Conservation (phyloP, 2,797 vertebrate species). For the Orestias chungarensis region DNA sequence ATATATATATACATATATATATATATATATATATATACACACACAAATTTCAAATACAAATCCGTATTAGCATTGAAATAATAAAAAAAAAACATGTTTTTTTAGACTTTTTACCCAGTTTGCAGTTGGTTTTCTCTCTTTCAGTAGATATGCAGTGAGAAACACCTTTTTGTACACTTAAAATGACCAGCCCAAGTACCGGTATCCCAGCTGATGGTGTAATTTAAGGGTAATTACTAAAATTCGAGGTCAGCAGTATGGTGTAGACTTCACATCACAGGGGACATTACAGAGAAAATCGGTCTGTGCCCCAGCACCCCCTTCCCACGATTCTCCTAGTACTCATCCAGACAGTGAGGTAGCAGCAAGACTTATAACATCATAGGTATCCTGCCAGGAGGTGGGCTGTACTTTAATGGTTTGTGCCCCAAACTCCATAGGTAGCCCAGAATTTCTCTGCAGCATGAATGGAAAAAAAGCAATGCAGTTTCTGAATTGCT, state of each 20-base stretch:
- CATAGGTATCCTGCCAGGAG: constrained; percentile 59
- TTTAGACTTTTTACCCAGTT: too few relatives aligned
- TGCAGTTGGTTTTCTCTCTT: too few relatives aligned
- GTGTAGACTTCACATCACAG: constrained; percentile 50
- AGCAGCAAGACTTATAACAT: constrained; percentile 65
- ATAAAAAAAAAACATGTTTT: too few relatives aligned
- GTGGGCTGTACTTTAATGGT: constrained; percentile 33
- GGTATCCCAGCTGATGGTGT: constrained; percentile 21
- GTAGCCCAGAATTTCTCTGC: constrained; percentile 53
- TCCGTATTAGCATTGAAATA: too few relatives aligned
- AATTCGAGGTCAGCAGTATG: constrained; percentile 33
- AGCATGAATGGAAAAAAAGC: constrained; percentile 40
- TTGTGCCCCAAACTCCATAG: constrained; percentile 39
- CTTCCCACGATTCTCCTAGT: constrained; percentile 38
- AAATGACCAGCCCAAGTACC: constrained; percentile 7
- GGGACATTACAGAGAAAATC: constrained; percentile 51
- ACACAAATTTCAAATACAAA: too few relatives aligned
- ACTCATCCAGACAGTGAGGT: constrained; percentile 50
- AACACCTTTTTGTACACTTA: constrained; percentile 3
- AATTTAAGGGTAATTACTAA: constrained; percentile 28
- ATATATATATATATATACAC: too few relatives aligned
- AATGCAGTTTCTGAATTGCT: constrained; percentile 49
- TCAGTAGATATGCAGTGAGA: neutral
- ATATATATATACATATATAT: too few relatives aligned
- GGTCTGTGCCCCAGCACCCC: constrained; percentile 34